Evolutionary conservation across 2,888 invertebrate species (phyloP), one percentile per base, ranked within the genome.

Genomic region (Plutella xylostella): DNA sequence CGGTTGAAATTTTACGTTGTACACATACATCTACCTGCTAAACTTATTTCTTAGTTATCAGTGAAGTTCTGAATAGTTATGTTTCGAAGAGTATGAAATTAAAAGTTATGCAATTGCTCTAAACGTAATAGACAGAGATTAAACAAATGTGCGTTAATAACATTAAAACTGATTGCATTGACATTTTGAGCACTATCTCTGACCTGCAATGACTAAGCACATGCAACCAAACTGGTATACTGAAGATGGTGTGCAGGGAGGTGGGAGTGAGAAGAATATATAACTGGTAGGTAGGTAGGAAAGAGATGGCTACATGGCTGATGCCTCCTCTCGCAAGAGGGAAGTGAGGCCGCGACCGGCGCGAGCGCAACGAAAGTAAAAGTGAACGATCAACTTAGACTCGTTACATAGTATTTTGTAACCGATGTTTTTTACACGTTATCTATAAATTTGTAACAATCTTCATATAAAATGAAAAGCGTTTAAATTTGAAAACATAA

Each of bases 171-270:
- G 61, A 68, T 67, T 63, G 61, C 64, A 66, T 58, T 74, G 75
- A 71, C 72, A 75, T 76, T 74, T 72, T 54, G 63, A 67, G 63
- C 55, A 64, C 68, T 68, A 72, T 72, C 70, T 63, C 61, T 70
- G 69, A 72, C 70, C 69, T 58, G 54, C 60, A 65, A 68, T 78
- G 78, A 79, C 75, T 72, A 71, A 73, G 74, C 74, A 60, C 63
- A n/a, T n/a, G 56, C 63, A 15, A 30, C 22, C 34, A 40, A 73
- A 76, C 76, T 72, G 65, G 74, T 74, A 68, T 68, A 52, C 53
- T 56, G 49, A n/a, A n/a, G 48, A 63, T 56, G 65, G 69, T 63
- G 65, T 61, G 57, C 65, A 65, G 61, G 65, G 62, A 61, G 57
- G 64, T 50, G 46, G 35, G 59, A 68, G 46, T 46, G 56, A 60